These are phyloP conservation scores for Micromys minutus DNA, from an alignment of 2,113 vertebrate species.

Conservation along the genomic window DNA sequence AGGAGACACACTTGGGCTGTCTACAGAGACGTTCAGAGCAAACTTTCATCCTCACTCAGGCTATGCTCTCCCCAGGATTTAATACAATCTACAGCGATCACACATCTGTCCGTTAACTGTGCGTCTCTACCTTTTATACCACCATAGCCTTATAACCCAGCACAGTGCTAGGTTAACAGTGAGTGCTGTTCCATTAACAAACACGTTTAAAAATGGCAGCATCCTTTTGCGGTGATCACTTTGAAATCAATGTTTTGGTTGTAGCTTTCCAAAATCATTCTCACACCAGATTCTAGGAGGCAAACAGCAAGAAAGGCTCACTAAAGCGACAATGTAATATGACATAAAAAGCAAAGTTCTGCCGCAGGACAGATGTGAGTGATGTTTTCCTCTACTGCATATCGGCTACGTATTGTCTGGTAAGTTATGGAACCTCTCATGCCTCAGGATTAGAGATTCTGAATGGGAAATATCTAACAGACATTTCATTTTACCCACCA, in stretches of 20 bases:
- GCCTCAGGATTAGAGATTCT: not conserved
- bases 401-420: not conserved
- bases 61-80: not conserved
- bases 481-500: not conserved
- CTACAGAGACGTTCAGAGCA: not conserved
- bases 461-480: not conserved
- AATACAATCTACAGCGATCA: not conserved
- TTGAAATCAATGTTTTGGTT: conserved; percentile 4
- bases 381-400: not conserved
- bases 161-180: not conserved
- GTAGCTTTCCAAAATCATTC: not conserved
- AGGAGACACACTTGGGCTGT: not conserved
- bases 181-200: conserved; percentile 41
- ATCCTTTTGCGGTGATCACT: not conserved
- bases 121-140: not conserved
- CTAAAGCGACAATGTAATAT: not conserved
- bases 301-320: not conserved
- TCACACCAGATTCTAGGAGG: not conserved
- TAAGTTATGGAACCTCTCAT: not conserved
- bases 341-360: not conserved
- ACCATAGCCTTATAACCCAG: not conserved
- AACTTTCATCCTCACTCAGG: not conserved
- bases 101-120: not conserved
- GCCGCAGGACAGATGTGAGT: not conserved
- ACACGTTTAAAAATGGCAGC: not conserved